phyloP scores from a whole-genome alignment of 1,140 invertebrate species.

The Mesaphorura yosii region DNA sequence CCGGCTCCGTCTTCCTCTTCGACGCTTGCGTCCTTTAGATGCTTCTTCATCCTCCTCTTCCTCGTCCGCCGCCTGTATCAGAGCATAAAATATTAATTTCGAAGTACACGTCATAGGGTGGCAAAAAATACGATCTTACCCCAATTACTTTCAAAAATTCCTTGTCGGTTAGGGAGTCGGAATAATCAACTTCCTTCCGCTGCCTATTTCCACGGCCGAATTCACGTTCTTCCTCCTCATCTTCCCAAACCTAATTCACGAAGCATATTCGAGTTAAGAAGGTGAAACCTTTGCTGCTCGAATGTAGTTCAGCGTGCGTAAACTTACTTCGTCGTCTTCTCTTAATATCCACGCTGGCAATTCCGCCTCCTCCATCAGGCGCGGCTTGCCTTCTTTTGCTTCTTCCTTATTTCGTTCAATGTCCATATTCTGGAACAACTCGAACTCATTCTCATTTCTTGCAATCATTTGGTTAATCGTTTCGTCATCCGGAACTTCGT shows the following conservation, averaged over 20 bases:
- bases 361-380: conserved; percentile 53
- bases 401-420: conserved; percentile 47
- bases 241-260: too few relatives aligned
- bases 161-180: conserved; percentile 50
- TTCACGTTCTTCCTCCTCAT: conserved; percentile 33
- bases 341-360: conserved; percentile 50
- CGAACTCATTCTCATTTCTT: conserved; percentile 53
- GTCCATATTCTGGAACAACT: conserved; percentile 54
- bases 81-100: neutral
- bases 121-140: conserved; percentile 10
- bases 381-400: conserved; percentile 40
- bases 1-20: conserved; percentile 8
- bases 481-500: conserved; percentile 62
- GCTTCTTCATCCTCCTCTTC: conserved; percentile 25
- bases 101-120: neutral
- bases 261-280: neutral
- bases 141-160: conserved; percentile 48
- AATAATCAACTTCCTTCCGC: conserved; percentile 57
- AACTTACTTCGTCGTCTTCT: conserved; percentile 47
- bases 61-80: conserved; percentile 26
- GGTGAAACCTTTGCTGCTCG: neutral
- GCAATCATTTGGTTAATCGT: conserved; percentile 63
- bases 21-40: conserved; percentile 9
- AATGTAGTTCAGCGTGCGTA: conserved; percentile 2
- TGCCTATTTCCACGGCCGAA: conserved; percentile 43